These are phyloP conservation scores for Drosophila flavopinicola DNA, from an alignment of 2,888 invertebrate species.

Conservation along the genomic window DNA sequence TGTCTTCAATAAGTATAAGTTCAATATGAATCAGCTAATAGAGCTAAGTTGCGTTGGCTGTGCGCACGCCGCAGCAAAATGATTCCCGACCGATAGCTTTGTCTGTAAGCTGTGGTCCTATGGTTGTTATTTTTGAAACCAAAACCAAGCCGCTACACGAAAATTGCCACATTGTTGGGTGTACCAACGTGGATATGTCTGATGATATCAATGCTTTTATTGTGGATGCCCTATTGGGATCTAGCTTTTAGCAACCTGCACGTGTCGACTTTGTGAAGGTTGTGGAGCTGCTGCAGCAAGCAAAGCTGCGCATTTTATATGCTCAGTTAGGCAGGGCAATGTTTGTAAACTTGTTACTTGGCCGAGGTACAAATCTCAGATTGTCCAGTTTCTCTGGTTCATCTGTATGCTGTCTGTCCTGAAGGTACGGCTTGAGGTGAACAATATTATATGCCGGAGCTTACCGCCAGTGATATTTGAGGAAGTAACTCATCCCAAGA, in stretches of 20 bases:
- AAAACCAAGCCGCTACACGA: conserved; percentile 92
- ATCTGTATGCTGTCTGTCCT: too few relatives aligned
- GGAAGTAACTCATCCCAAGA: too few relatives aligned
- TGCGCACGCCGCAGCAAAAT: conserved; percentile 93
- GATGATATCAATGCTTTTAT: conserved; percentile 87
- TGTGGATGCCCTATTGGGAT: conserved; percentile 98
- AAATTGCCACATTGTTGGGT: conserved; percentile 87
- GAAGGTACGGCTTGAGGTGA: too few relatives aligned
- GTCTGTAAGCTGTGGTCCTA: conserved; percentile 91
- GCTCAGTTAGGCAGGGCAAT: too few relatives aligned
- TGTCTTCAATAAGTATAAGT: conserved; percentile 96
- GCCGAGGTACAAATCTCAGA: too few relatives aligned
- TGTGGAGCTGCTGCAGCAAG: conserved; percentile 87
- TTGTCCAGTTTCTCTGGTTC: too few relatives aligned
- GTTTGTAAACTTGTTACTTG: too few relatives aligned
- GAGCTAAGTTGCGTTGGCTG: conserved; percentile 98
- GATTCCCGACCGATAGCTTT: conserved; percentile 86
- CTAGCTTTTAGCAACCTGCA: conserved; percentile 97
- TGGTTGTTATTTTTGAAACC: too few relatives aligned
- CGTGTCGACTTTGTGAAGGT: conserved; percentile 90
- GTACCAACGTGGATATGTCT: conserved; percentile 85
- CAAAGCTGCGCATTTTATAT: conserved; percentile 89
- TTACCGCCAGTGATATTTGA: too few relatives aligned
- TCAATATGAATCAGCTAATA: conserved; percentile 98
- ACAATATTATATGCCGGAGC: too few relatives aligned